These are phyloP conservation scores for Autographa pulchrina DNA, from an alignment of 2,888 invertebrate species.

Conservation along the genomic window DNA sequence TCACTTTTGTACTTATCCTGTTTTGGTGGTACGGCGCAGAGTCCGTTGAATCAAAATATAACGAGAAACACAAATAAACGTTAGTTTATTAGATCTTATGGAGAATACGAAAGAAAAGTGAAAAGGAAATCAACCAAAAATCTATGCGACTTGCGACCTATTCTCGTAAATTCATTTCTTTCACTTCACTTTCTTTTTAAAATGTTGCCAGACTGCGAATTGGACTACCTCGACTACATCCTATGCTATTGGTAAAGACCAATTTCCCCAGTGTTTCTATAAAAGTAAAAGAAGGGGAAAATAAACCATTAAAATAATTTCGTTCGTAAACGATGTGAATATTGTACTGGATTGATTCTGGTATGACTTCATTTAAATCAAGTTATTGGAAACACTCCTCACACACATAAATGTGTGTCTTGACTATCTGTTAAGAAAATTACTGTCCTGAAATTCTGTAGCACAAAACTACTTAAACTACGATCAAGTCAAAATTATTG, in stretches of 20 bases:
- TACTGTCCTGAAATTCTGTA: too few species aligned
- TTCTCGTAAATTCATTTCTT: conserved; percentile 89
- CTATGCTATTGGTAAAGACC: conserved; percentile 13
- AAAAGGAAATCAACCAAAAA: conserved; percentile 90
- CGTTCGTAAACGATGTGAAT: too few species aligned
- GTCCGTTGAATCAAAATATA: conserved; percentile 84
- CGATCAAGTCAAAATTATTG: too few species aligned
- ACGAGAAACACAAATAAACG: conserved; percentile 85
- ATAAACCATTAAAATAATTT: neutral
- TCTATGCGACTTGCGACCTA: conserved; percentile 89
- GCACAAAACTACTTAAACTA: too few species aligned
- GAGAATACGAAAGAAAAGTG: conserved; percentile 88
- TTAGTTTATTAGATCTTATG: conserved; percentile 87
- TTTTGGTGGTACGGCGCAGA: conserved; percentile 78
- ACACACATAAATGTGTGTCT: too few species aligned
- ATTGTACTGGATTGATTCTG: too few species aligned
- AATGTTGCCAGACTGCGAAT: conserved; percentile 78
- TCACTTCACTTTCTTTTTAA: conserved; percentile 88
- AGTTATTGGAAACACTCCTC: too few species aligned
- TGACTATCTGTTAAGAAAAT: too few species aligned
- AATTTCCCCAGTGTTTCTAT: conserved; percentile 12
- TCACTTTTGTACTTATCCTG: conserved; percentile 86
- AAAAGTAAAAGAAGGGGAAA: neutral
- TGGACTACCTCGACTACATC: conserved; percentile 14
- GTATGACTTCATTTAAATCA: too few species aligned